Evolutionary conservation across 2,113 vertebrate species (phyloP).

Genomic region (Elaphurus davidianus): DNA sequence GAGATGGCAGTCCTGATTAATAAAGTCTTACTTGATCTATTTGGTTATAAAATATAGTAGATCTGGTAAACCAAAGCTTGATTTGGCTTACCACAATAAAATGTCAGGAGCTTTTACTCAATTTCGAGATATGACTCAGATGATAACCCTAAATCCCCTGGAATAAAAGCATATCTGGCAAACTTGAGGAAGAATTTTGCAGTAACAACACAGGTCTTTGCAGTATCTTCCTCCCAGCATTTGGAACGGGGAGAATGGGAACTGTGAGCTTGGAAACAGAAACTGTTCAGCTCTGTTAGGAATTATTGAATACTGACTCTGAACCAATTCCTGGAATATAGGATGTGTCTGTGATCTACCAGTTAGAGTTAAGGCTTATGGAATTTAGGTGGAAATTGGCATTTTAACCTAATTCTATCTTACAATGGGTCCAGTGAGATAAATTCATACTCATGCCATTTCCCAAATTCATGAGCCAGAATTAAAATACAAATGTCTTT

Average conservation of each 20-base stretch:
- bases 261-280: neutral
- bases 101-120: neutral
- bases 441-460: neutral
- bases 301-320: neutral
- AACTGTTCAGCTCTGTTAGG: neutral
- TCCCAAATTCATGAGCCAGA: neutral
- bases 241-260: neutral
- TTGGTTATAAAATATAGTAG: neutral
- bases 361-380: neutral
- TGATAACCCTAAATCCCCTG: neutral
- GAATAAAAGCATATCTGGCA: neutral
- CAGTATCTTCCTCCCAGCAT: neutral
- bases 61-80: neutral
- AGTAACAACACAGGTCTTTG: neutral
- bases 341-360: neutral
- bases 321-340: neutral
- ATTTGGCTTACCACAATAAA: neutral
- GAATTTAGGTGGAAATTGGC: neutral
- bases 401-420: neutral
- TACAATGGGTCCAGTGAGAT: neutral
- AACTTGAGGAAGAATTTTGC: neutral
- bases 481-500: neutral
- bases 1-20: neutral
- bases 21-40: neutral
- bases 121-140: neutral